Evolutionary conservation across 2,888 invertebrate genomes (phyloP), one percentile per base, ranked within the genome.

Genomic region (Megalurothrips usitatus): DNA sequence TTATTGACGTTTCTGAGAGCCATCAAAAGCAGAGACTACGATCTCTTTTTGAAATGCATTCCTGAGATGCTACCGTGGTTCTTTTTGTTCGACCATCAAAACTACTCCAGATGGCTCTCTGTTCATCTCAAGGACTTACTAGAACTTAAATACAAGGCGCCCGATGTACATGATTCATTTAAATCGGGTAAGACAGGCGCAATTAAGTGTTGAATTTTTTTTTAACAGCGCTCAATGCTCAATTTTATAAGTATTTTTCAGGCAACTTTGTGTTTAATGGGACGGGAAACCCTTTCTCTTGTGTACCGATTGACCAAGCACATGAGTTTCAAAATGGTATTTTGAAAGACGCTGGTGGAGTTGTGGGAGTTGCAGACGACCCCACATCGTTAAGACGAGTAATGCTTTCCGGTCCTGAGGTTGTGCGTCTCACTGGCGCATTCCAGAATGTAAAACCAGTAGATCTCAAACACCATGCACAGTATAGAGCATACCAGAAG

Each of bases 51-150:
- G 78, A 2, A 80, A 23, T 19, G 78, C 3, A 34, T 81, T 1
- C 79, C 75, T 47, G 49, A 79, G 49, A 19, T 81, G 14, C 10
- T 49, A n/a, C 81, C 79, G 23, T 81, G 79, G 79, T 48, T 81
- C 26, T 81, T 81, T 23, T 26, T 79, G 47, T 78, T 81, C 43
- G 81, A 79, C 79, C 81, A 81, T 49, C 79, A 52, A 52, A 75
- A 82, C 81, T 82, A 82, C 58, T 19, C 81, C 10, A 26, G 81
- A n/a, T 82, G 79, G 81, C 23, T 82, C 12, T 28, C 81, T 19
- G 75, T 82, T 26, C 79, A 81, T 68, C 52, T 82, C 1, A 82
- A 81, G 79, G 79, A 79, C 58, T 28, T 82, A n/a, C 79, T 82
- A 26, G 81, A 79, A 68, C 82, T 82, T 12, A 23, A 81, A 79